Base-by-base conservation (phyloP, 1,140 invertebrate genomes). In the Liolophura sinensis region DNA sequence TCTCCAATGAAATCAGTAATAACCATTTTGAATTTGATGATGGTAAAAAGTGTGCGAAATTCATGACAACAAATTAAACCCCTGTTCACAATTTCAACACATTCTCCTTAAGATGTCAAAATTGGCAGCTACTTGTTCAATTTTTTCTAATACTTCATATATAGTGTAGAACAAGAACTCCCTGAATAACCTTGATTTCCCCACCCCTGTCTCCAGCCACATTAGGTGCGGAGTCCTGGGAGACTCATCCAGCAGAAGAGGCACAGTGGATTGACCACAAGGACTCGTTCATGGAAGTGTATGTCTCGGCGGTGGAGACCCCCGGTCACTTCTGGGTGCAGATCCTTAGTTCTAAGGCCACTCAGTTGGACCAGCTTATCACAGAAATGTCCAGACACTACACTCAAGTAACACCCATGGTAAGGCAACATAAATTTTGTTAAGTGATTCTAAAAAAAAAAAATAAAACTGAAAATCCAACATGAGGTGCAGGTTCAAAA, bases 301-400 rank as follows among this genome's bases (percentile, higher is more conserved):
- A 90, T 84, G 91, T 95, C 1, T 92, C 91, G 1, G 91, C 92
- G 0, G 88, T 93, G 61, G 89, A 90, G 22, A 89, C 88, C n/a
- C 92, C 92, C 16, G 89, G 87, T 1, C 88, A 89, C 27, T 94
- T 95, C 82, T 95, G 93, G 92, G 85, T 94, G 20, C 93, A 95
- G 84, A 87, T 93, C 54, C 86, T 91, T 47, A 89, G 90, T 0
- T 86, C 89, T 1, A 89, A 90, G 74, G 88, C 89, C 6, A 85
- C 88, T 9, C 88, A 91, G 73, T 82, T 94, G 9, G 91, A 94
- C 79, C 85, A 88, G 55, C 85, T 95, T 56, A 89, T 91, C 18
- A 86, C 89, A 14, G 86, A 90, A 64, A 93, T 94, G 92, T 92
- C 91, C 1, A 87, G 88, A 11, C 94, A 92, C 78, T 94, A 94